Evolutionary conservation across 2,113 vertebrate species (phyloP), one percentile per base, ranked within the genome.

Genomic region (Calonectris borealis): DNA sequence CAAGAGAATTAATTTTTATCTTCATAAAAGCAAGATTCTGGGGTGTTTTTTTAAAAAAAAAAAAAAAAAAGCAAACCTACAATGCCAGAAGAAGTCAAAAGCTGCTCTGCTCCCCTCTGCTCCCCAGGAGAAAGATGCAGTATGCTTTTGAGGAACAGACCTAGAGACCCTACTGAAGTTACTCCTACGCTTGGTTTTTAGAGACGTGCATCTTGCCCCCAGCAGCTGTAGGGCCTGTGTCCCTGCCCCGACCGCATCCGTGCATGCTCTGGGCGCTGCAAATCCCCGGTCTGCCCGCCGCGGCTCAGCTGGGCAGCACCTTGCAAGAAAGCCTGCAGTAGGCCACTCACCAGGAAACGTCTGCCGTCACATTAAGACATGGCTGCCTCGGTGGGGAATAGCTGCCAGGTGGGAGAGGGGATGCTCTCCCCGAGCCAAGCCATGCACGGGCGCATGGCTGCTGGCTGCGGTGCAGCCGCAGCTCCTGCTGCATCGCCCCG

Each of bases 221-320:
- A 2, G 38, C 75, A 54, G 46, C 19, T 38, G 24, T 44, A 36
- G 42, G 65, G 32, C 51, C 42, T 25, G 8, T 34, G 38, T 66
- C 46, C 60, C 75, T 80, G 46, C 38, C 60, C 52, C 2, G 2
- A 25, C 36, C 3, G 1, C 42, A 72, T 44, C 73, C 1, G 3
- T 58, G 36, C 66, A 20, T 12, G 15, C 44, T 57, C 73, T 51
- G 65, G 36, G 49, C 2, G 2, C 42, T 58, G 57, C 57, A 44
- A 15, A 71, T 36, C 58, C n/a, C 49, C 1, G 0, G 26, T 44
- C n/a, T 65, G 42, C n/a, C 81, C 0, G 3, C 36, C 2, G 0
- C 1, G 1, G 73, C 49, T 57, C n/a, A 49, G 57, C 42, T 55
- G 31, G 25, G 32, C 3, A 2, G n/a, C 54, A 86, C 34, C n/a